Base-by-base conservation (phyloP, 2,888 invertebrate genomes). In the Rhamphomyia laevipes region DNA sequence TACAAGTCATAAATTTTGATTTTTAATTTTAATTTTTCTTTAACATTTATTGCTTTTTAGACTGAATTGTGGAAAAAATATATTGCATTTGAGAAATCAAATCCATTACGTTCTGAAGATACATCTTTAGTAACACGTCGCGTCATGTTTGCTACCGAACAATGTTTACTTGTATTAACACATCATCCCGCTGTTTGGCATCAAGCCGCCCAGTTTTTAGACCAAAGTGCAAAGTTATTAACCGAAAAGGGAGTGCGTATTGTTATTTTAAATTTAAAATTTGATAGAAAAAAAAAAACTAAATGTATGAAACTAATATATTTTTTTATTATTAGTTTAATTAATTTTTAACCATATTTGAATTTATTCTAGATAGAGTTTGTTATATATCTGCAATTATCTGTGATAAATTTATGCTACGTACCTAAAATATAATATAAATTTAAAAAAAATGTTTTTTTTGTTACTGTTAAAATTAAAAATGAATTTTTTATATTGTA, bases 151-250 rank as follows among this genome's bases (percentile, higher is more conserved):
- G 96, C 97, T 0, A 93, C 97, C 55, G 99, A 99, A 65, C 97
- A 99, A 70, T 93, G 96, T 59, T 73, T 99, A 44, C 73, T 99
- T 42, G 97, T 97, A 63, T 74, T 99, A 33, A 94, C 95, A 0
- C 96, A 96, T 72, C 95, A 97, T 68, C 94, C 97, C 0, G 97
- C 99, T 56, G 90, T 99, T 51, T 99, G 99, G 99, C 92, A 94
- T 68, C 97, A 99, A 72, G 96, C 97, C 0, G 95, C 97, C 1
- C 87, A 93, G 65, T 99, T 93, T 73, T 76, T 99, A 43, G 96
- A 99, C 68, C 85, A 92, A 64, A 93, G 94, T 55, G 89, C 94
- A 33, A 92, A 92, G 68, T 80, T 91, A 57, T 76, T 99, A 50
- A 85, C 87, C 45, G 97, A 97, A 68, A 96, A 95, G 71, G 96